Conservation (phyloP, 2,797 vertebrate species). For the Balearica regulorum region DNA sequence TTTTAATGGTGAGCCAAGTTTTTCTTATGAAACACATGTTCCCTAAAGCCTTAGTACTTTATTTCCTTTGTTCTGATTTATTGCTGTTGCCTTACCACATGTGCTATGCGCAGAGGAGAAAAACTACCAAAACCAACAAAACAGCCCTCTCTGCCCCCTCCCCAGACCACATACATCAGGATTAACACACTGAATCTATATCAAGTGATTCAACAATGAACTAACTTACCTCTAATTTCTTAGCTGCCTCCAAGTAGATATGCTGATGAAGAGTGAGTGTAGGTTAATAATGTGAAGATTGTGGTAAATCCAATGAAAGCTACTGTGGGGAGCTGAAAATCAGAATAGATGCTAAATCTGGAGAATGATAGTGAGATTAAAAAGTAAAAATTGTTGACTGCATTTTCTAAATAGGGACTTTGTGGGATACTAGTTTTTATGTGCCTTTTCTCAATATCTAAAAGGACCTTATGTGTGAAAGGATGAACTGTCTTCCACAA, state of each 20-base stretch:
- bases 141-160: background rate
- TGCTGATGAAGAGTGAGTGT: conserved; percentile 33
- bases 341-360: background rate
- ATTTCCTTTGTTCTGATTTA: conserved; percentile 74
- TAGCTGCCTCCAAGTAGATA: conserved; percentile 61
- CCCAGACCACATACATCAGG: conserved; percentile 29
- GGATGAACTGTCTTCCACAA: background rate
- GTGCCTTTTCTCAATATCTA: background rate
- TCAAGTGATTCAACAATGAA: conserved; percentile 30
- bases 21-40: conserved; percentile 67
- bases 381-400: background rate
- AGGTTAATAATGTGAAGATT: conserved; percentile 51
- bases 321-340: conserved; percentile 9
- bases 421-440: background rate
- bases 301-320: conserved; percentile 42
- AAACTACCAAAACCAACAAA: conserved; percentile 49
- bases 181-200: conserved; percentile 56
- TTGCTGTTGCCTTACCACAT: conserved; percentile 66
- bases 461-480: background rate
- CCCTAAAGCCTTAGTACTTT: conserved; percentile 57
- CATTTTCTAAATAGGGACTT: background rate
- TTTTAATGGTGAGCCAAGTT: conserved; percentile 67
- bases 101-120: conserved; percentile 41
- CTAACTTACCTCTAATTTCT: conserved; percentile 59
- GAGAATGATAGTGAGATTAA: background rate